Conservation (phyloP, 2,113 vertebrate genomes). For the Tursiops truncatus region DNA sequence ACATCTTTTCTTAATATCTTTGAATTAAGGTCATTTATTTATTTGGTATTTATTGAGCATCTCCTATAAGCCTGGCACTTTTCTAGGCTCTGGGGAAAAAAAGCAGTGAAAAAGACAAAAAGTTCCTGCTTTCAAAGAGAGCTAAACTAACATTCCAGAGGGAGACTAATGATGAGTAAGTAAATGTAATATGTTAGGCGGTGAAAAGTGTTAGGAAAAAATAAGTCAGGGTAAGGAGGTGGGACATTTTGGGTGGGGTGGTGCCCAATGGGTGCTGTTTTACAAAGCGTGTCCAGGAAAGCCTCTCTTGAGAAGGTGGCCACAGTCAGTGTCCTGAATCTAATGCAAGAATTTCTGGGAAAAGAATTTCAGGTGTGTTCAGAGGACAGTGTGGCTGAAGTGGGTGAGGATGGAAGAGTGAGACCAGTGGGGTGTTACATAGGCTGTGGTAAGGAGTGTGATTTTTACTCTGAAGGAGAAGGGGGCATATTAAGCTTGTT, state of each 20-base stretch:
- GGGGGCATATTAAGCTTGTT: neutral
- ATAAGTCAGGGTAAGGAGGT: neutral
- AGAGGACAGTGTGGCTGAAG: neutral
- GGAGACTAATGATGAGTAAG: neutral
- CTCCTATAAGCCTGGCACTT: neutral
- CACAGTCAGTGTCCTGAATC: neutral
- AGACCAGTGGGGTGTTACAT: neutral
- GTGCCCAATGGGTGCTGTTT: neutral
- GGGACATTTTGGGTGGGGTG: too few relatives aligned
- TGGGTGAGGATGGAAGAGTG: neutral
- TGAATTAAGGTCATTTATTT: neutral
- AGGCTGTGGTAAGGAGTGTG: neutral
- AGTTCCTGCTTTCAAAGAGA: neutral
- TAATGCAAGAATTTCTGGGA: neutral
- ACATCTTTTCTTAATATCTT: neutral
- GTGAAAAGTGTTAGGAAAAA: neutral
- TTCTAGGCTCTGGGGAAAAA: neutral
- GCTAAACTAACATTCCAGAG: neutral
- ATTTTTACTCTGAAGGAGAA: neutral
- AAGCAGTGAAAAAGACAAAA: neutral
- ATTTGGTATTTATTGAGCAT: neutral
- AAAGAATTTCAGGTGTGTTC: neutral
- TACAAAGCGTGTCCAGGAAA: neutral
- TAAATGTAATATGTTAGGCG: neutral
- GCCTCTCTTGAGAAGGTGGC: neutral